Evolutionary conservation across 2,888 invertebrate genomes (phyloP).

Genomic region (Drosophila barbarae): DNA sequence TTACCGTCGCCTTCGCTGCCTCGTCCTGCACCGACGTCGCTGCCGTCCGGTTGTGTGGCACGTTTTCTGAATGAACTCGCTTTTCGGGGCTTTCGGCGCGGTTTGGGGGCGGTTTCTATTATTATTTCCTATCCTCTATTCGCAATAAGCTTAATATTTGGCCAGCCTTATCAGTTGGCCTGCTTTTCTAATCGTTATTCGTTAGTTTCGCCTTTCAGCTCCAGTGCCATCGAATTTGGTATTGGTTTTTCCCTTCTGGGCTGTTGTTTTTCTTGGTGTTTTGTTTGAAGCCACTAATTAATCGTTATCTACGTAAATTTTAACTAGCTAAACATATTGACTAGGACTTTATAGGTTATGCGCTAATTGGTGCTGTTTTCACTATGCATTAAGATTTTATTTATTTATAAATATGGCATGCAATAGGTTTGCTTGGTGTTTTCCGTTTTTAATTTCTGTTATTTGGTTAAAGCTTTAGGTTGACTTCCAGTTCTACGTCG

Average conservation of each 20-base stretch:
- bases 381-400: constrained; percentile 47
- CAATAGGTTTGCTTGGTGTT: constrained; percentile 60
- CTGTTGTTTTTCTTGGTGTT: constrained; percentile 71
- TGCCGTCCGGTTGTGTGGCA: constrained; percentile 66
- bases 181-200: constrained; percentile 76
- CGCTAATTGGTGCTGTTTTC: constrained; percentile 68
- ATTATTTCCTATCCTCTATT: constrained; percentile 41
- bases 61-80: constrained; percentile 71
- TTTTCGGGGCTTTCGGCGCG: constrained; percentile 41
- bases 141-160: constrained; percentile 52
- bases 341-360: constrained; percentile 51
- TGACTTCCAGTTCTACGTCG: constrained; percentile 39
- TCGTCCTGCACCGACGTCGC: constrained; percentile 16
- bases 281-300: constrained; percentile 75
- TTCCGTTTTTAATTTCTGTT: constrained; percentile 46
- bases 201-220: constrained; percentile 55
- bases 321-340: constrained; percentile 68
- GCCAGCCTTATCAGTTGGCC: constrained; percentile 45
- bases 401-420: constrained; percentile 25
- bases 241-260: constrained; percentile 41
- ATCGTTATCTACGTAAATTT: constrained; percentile 59
- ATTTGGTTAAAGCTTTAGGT: constrained; percentile 67
- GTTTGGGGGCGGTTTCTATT: constrained; percentile 37
- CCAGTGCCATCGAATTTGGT: constrained; percentile 54
- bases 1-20: constrained; percentile 41